Conservation (phyloP, 30 jellyfish, hydroid and myxozoan species). For the Aurelia aurita region DNA sequence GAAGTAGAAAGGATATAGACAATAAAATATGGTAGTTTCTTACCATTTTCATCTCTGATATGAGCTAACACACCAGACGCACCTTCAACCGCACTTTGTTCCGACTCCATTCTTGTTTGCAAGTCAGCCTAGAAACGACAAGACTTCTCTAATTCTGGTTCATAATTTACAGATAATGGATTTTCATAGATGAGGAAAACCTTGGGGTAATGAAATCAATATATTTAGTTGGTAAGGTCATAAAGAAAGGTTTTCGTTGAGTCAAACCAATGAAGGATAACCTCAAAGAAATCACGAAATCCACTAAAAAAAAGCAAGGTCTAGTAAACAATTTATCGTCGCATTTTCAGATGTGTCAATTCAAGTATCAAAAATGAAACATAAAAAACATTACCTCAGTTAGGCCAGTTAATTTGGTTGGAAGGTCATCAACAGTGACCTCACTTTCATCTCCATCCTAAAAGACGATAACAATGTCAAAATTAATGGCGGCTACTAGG, state of each 20-base stretch:
- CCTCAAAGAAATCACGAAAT: too few species aligned
- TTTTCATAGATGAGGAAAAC: too few species aligned
- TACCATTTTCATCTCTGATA: neutral
- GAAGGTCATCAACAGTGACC: conserved; percentile 80
- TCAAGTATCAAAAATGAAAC: too few species aligned
- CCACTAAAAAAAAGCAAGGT: too few species aligned
- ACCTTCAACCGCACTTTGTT: conserved; percentile 69
- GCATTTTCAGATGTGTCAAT: too few species aligned
- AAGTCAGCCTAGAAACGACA: conserved; percentile 63
- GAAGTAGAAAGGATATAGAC: too few species aligned
- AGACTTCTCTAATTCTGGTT: neutral
- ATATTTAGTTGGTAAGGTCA: too few species aligned
- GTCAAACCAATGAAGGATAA: too few species aligned
- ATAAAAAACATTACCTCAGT: conserved; percentile 58
- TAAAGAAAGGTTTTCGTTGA: too few species aligned
- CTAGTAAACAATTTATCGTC: too few species aligned
- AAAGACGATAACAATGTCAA: neutral
- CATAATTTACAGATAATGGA: neutral
- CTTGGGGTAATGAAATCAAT: too few species aligned
- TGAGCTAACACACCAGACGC: conserved; percentile 38
- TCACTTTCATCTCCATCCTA: conserved; percentile 77
- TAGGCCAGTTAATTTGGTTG: conserved; percentile 80
- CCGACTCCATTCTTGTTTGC: conserved; percentile 84
- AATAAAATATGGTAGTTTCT: neutral
- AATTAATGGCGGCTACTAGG: too few species aligned